These are phyloP conservation scores for Pocillopora damicornis DNA, from an alignment of 64 coral and sea anemone genomes.

Conservation along the genomic window DNA sequence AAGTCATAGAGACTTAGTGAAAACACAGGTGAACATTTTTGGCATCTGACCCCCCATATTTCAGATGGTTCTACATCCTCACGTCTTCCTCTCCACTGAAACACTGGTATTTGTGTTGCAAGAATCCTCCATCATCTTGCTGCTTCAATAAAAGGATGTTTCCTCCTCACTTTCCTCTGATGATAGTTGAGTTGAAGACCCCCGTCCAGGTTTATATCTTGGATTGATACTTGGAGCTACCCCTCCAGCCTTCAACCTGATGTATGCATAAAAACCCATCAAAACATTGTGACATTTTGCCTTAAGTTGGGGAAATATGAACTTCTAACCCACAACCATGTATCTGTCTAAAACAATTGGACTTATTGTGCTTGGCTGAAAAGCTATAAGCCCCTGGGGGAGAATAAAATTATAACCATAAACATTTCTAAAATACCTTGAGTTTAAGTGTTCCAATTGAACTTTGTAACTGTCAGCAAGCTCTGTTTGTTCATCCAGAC, in stretches of 20 bases:
- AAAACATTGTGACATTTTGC: not conserved
- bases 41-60: no score
- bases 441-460: conserved; percentile 90
- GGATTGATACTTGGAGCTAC: not conserved
- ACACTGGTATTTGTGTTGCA: not conserved
- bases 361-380: no score
- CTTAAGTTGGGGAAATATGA: no score
- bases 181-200: conserved; percentile 30
- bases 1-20: no score
- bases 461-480: conserved; percentile 74
- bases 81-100: not conserved
- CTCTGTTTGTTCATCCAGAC: conserved; percentile 87
- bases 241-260: conserved; percentile 45
- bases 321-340: no score
- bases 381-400: no score
- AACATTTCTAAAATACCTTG: conserved; percentile 52
- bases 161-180: conserved; percentile 45
- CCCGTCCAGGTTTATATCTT: conserved; percentile 17
- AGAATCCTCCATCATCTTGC: not conserved
- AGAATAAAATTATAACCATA: no score
- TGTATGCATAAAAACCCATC: not conserved
- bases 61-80: no score
- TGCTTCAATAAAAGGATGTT: conserved; percentile 2
- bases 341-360: no score
- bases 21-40: not conserved